Percentiles rank a stretch among this genome's conserved stretches.
Evolutionary conservation across 2,888 invertebrate genomes (phyloP).

Genomic region (Eupithecia pulchellata): DNA sequence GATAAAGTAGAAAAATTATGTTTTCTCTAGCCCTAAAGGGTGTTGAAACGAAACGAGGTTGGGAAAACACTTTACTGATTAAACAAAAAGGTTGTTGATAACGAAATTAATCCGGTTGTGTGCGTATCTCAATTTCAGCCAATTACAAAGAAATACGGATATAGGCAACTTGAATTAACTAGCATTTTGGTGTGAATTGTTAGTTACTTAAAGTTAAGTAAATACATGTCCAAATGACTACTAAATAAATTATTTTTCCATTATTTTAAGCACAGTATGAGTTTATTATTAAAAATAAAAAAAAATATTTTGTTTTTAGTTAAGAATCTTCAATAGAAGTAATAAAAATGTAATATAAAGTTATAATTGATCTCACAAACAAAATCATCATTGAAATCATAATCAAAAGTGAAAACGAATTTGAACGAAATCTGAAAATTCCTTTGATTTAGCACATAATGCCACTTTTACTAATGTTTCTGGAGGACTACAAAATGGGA

Average conservation of each 20-base stretch:
- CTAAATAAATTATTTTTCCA: no score
- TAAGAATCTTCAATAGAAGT: no score
- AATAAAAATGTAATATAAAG: no score
- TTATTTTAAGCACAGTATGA: no score
- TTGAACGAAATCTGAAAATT: background rate
- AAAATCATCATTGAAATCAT: no score
- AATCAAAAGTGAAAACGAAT: no score
- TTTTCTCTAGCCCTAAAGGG: background rate
- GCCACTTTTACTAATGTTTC: background rate
- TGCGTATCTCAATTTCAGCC: background rate
- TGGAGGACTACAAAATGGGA: background rate
- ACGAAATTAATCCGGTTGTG: background rate
- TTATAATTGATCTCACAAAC: no score
- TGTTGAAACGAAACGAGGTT: background rate
- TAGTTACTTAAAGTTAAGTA: background rate
- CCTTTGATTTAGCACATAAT: background rate
- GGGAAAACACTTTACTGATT: conserved; percentile 3
- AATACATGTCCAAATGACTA: background rate
- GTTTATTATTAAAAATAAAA: no score
- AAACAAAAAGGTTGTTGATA: background rate
- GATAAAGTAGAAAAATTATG: background rate
- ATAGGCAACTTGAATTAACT: background rate
- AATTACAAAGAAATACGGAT: background rate
- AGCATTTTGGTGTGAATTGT: background rate
- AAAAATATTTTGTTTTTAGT: no score